Conservation (phyloP, 2,113 vertebrate genomes). For the Phodopus roborovskii region DNA sequence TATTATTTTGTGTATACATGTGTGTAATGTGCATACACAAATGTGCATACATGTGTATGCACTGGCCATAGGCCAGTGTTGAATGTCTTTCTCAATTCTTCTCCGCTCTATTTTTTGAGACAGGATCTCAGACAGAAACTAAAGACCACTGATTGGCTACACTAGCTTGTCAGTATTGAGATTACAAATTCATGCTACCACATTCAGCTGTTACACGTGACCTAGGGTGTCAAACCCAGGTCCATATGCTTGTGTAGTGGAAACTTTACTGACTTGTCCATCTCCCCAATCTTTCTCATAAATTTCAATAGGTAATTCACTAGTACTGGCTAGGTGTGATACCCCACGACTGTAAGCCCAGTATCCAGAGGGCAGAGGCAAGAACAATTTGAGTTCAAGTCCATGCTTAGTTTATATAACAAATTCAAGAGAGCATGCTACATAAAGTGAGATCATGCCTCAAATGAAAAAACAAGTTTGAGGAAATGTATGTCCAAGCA, state of each 20-base stretch:
- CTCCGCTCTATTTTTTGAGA: not conserved
- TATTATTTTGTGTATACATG: not conserved
- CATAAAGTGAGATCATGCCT: not conserved
- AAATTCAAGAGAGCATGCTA: not conserved
- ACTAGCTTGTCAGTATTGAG: not conserved
- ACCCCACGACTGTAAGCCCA: not conserved
- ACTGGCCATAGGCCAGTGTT: not conserved
- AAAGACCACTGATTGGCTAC: not conserved
- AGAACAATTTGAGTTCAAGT: not conserved
- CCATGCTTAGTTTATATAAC: not conserved
- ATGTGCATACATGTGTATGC: too few species aligned
- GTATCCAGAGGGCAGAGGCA: not conserved
- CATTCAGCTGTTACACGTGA: not conserved
- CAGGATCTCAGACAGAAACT: not conserved
- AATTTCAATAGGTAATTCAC: not conserved
- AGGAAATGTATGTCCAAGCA: not conserved
- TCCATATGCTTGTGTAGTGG: not conserved
- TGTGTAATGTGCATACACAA: not conserved
- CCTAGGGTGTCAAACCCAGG: not conserved
- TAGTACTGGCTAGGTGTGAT: not conserved
- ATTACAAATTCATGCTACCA: not conserved
- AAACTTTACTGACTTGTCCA: not conserved
- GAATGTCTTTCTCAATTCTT: not conserved
- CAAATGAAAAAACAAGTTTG: not conserved
- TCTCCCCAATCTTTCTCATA: not conserved